Evolutionary conservation across 2,888 invertebrate species (phyloP).

Genomic region (Morpho helenor): DNA sequence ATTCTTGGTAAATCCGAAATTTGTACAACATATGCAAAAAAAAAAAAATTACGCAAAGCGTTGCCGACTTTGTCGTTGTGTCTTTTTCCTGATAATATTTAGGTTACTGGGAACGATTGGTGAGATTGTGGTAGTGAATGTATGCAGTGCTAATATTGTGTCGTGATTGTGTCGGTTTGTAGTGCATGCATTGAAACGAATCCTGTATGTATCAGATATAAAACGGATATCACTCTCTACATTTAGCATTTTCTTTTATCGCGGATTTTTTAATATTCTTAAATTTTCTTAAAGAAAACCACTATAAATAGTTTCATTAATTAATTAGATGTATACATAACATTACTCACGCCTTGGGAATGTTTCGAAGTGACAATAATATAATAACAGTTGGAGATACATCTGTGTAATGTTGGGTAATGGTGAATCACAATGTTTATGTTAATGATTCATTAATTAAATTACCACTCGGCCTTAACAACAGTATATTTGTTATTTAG

Average conservation of each 20-base stretch:
- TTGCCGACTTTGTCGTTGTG: too few species aligned
- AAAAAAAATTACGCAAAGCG: too few species aligned
- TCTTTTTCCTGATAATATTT: too few species aligned
- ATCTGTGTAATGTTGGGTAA: slow-evolving; percentile 32
- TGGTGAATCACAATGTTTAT: slow-evolving; percentile 33
- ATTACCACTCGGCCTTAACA: slow-evolving; percentile 24
- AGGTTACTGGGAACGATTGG: too few species aligned
- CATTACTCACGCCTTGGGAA: slow-evolving; percentile 34
- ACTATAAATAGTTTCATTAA: slow-evolving; percentile 9
- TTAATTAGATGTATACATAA: slow-evolving; percentile 11
- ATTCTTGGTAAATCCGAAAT: too few species aligned
- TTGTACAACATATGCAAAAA: too few species aligned
- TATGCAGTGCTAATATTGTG: too few species aligned
- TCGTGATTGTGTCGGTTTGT: too few species aligned
- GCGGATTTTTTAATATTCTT: too few species aligned
- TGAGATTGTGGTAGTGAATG: too few species aligned
- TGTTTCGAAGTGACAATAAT: slow-evolving; percentile 30
- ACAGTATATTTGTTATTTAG: slow-evolving; percentile 22
- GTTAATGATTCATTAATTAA: slow-evolving; percentile 35
- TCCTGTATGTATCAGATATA: background rate
- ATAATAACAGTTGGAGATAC: slow-evolving; percentile 29
- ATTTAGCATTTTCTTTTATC: background rate
- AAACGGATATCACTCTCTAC: too few species aligned
- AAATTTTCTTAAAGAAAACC: background rate
- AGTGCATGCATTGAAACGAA: background rate